phyloP scores from a whole-genome alignment of 2,797 vertebrate species.

The Onychomys arenicola region DNA sequence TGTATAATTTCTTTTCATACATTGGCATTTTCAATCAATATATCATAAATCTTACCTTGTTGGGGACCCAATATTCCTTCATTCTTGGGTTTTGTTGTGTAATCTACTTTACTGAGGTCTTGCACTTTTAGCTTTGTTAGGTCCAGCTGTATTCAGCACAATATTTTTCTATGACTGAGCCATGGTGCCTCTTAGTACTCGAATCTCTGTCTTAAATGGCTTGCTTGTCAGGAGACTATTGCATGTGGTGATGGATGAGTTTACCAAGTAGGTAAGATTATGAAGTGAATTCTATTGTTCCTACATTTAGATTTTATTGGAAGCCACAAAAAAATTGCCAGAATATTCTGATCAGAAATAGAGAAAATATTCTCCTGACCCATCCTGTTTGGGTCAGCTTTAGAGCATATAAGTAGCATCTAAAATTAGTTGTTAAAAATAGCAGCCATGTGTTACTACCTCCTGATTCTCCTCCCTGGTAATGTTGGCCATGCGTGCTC shows the following conservation, averaged over 20 bases:
- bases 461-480: not conserved
- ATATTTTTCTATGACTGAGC: not conserved
- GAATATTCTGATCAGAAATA: not conserved
- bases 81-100: not conserved
- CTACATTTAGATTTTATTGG: slow-evolving; percentile 2
- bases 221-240: not conserved
- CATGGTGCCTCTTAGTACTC: not conserved
- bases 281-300: not conserved
- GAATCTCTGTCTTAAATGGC: not conserved
- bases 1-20: not conserved
- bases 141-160: not conserved
- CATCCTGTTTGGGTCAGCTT: not conserved
- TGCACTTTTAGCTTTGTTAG: not conserved
- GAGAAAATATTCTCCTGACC: not conserved
- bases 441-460: not conserved
- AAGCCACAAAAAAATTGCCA: not conserved
- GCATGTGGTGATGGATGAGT: not conserved
- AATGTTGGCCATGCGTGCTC: not conserved
- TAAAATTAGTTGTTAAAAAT: not conserved
- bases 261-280: not conserved
- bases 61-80: not conserved
- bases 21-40: not conserved
- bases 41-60: too few species aligned
- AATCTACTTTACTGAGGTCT: not conserved
- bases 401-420: not conserved